Percentiles rank a stretch among this genome's conserved stretches.
phyloP scores from a whole-genome alignment of 2,888 invertebrate genomes.

The Sinhomidia bicolor region DNA sequence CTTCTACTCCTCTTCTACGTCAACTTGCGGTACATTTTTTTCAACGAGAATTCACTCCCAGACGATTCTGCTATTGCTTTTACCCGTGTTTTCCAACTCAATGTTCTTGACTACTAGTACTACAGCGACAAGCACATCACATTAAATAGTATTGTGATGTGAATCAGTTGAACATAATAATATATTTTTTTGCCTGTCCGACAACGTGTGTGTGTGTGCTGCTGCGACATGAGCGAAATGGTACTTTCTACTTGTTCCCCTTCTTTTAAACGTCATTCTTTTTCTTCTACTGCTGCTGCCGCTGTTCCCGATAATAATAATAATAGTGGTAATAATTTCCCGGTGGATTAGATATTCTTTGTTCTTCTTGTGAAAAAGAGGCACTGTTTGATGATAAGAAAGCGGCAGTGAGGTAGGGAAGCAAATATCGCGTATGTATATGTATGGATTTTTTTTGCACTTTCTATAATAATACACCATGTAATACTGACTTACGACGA shows the following conservation, averaged over 20 bases:
- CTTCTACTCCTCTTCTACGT: neutral
- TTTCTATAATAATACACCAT: neutral
- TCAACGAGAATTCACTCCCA: neutral
- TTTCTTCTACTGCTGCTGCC: neutral
- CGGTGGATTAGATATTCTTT: conserved; percentile 42
- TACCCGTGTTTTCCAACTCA: neutral
- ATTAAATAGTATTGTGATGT: conserved; percentile 5
- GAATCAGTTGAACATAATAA: neutral
- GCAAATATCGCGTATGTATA: too few relatives aligned
- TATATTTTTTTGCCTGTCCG: neutral
- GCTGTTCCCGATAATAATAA: neutral
- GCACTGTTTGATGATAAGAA: neutral
- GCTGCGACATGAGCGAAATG: neutral
- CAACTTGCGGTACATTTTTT: conserved; percentile 10
- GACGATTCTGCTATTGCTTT: neutral
- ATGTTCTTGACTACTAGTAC: neutral
- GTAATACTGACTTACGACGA: too few relatives aligned
- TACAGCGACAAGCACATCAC: neutral
- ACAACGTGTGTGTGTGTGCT: neutral
- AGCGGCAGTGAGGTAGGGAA: neutral
- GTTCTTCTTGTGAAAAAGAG: neutral
- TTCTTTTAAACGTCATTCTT: conserved; percentile 20
- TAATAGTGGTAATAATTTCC: conserved; percentile 62
- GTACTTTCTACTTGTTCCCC: neutral
- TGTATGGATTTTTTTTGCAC: too few relatives aligned